Conservation (phyloP, 2,113 vertebrate species). For the Crocuta crocuta region DNA sequence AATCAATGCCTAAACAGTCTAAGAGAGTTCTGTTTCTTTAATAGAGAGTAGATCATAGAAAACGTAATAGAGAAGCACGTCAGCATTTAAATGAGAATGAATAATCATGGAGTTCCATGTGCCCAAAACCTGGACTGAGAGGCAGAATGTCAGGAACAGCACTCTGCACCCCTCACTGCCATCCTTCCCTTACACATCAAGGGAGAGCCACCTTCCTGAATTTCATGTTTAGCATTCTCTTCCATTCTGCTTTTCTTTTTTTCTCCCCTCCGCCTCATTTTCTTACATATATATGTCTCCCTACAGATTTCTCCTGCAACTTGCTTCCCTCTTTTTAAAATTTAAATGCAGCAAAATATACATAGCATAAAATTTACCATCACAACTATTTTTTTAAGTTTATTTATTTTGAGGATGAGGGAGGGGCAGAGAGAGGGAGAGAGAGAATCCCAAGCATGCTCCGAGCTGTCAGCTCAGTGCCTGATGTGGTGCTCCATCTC, state of each 20-base stretch:
- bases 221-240: not conserved
- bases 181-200: not conserved
- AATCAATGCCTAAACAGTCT: not conserved
- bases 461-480: no score
- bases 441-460: no score
- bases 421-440: no score
- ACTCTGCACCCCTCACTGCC: not conserved
- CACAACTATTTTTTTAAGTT: not conserved
- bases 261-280: not conserved
- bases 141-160: no score
- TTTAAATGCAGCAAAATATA: not conserved
- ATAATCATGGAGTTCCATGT: not conserved
- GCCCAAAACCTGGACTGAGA: not conserved
- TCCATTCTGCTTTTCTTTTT: not conserved
- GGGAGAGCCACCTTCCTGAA: not conserved
- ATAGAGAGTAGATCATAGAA: not conserved
- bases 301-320: not conserved
- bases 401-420: no score
- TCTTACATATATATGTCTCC: not conserved
- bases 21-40: not conserved
- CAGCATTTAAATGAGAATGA: not conserved
- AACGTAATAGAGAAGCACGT: not conserved
- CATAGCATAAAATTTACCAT: not conserved
- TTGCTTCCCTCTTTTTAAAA: not conserved
- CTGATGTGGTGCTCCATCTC: no score